phyloP scores from a whole-genome alignment of 2,888 invertebrate species.

The Seladonia tumulorum region DNA sequence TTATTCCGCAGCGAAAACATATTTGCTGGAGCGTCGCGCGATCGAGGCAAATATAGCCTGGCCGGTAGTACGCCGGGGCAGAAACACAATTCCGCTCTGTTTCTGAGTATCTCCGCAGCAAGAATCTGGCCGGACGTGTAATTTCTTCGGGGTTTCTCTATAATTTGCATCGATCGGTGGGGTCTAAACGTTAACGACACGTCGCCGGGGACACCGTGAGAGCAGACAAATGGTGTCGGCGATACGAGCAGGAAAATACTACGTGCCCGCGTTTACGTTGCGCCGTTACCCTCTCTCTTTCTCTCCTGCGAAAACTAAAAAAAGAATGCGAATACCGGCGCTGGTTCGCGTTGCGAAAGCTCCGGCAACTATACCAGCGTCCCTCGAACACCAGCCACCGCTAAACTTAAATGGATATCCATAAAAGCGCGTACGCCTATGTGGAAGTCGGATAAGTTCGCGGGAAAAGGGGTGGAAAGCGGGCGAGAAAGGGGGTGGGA shows the following conservation, averaged over 20 bases:
- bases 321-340: background rate
- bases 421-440: slow-evolving; percentile 67
- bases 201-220: slow-evolving; percentile 63
- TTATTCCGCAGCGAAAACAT: background rate
- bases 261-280: slow-evolving; percentile 7
- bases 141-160: slow-evolving; percentile 43
- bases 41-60: slow-evolving; percentile 35
- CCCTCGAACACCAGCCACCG: slow-evolving; percentile 41
- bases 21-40: slow-evolving; percentile 24
- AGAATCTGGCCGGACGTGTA: slow-evolving; percentile 34
- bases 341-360: slow-evolving; percentile 32
- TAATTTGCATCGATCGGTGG: slow-evolving; percentile 59
- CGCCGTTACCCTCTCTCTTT: background rate
- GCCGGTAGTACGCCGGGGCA: background rate
- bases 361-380: slow-evolving; percentile 13
- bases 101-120: slow-evolving; percentile 19
- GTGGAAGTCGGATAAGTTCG: slow-evolving; percentile 66
- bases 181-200: slow-evolving; percentile 62
- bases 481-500: slow-evolving; percentile 48
- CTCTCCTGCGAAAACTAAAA: background rate
- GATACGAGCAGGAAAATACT: slow-evolving; percentile 23
- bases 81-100: slow-evolving; percentile 5
- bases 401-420: slow-evolving; percentile 68
- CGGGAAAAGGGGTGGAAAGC: slow-evolving; percentile 55
- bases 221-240: slow-evolving; percentile 60